Evolutionary conservation across 2,113 vertebrate species (phyloP).

Genomic region (Raja brachyura): DNA sequence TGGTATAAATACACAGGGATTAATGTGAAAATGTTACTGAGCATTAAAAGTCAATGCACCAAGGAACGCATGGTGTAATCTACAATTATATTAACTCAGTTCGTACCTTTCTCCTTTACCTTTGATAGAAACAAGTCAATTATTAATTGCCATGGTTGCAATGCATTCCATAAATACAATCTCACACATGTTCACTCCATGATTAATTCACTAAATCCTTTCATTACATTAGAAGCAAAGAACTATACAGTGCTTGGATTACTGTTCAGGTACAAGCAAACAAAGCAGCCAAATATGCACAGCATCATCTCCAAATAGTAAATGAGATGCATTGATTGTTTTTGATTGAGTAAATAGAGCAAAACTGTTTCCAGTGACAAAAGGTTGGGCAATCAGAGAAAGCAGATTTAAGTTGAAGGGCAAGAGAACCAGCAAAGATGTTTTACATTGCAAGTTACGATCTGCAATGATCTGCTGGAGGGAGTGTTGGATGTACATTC

Average conservation of each 20-base stretch:
- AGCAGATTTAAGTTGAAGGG: background rate
- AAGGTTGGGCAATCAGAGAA: background rate
- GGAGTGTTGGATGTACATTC: background rate
- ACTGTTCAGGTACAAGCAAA: background rate
- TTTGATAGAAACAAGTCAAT: background rate
- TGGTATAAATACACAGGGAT: background rate
- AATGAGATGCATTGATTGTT: background rate
- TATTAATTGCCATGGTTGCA: background rate
- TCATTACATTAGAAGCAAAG: background rate
- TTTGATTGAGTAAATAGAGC: background rate
- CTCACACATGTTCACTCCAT: background rate
- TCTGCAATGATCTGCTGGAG: background rate
- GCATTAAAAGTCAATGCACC: background rate
- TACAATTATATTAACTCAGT: background rate
- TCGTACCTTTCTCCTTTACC: background rate
- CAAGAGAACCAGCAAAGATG: background rate
- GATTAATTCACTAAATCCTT: background rate
- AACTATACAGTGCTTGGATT: background rate
- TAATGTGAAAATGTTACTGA: background rate
- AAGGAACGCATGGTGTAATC: background rate
- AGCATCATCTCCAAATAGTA: background rate
- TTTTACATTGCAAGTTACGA: background rate
- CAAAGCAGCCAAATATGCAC: background rate
- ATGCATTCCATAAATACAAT: background rate
- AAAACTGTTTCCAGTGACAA: background rate